Base-by-base conservation (phyloP, 2,113 vertebrate genomes). In the Propithecus coquereli region DNA sequence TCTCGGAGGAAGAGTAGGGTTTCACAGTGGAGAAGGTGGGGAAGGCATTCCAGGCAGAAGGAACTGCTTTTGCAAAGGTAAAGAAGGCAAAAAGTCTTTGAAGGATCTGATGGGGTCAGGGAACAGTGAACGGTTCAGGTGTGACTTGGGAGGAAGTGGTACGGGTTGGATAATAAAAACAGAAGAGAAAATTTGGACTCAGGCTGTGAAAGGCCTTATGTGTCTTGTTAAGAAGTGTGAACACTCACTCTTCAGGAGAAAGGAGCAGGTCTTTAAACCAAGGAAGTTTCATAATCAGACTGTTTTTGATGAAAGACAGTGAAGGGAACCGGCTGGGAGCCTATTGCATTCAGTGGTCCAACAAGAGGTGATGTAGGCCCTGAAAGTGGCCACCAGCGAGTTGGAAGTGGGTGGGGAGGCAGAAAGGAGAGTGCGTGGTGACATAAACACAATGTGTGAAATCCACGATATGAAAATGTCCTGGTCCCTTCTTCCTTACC, bases 401-500 rank as follows among this genome's bases (percentile, higher is more conserved):
- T n/a, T 86, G 57, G 65, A 95, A 91, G 83, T 52, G 20, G 20
- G 1, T 47, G n/a, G 27, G 71, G 22, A 90, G 74, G 52, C 66
- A 76, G 83, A 91, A 32, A 43, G 32, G 43, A 18, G 17, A 61
- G 61, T 32, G 9, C 43, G 43, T 45, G 30, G 37, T 47, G n/a
- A 91, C 50, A 22, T 63, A 71, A 91, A 76, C 23, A 88, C 43
- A 23, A 47, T 17, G 9, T 25, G 45, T 94, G 43, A 59, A 68
- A 93, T 92, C 68, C 86, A 80, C 37, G 22, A 17, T 88, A 80
- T 96, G 86, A 97, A 95, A 97, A 89, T 94, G 83, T 76, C 43
- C 91, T 32, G 32, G 82, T 89, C 79, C 76, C 10, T 47, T 94
- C 95, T 86, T 76, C 40, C 80, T 88, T 93, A 87, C 97, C 93